These are phyloP conservation scores for Callimorpha dominula DNA, from an alignment of 2,888 invertebrate genomes.

Conservation along the genomic window DNA sequence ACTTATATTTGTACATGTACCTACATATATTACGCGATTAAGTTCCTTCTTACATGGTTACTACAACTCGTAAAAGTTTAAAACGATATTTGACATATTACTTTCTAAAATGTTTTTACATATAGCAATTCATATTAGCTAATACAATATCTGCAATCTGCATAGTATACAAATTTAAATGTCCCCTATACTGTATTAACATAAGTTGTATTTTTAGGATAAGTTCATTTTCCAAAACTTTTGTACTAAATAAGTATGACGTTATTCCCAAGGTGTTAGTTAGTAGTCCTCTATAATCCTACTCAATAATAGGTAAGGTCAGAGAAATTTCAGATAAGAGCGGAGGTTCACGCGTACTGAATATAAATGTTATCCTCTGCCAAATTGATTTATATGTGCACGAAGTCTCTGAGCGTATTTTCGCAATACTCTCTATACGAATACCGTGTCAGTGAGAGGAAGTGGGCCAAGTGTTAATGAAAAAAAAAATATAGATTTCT, in stretches of 20 bases:
- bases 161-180: too few relatives aligned
- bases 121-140: too few relatives aligned
- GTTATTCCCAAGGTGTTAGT: constrained; percentile 26
- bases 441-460: constrained; percentile 29
- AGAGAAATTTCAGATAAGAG: constrained; percentile 53
- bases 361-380: constrained; percentile 57
- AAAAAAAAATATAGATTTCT: background rate
- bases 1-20: too few relatives aligned
- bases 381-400: constrained; percentile 63
- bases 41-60: too few relatives aligned
- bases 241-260: background rate
- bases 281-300: constrained; percentile 34
- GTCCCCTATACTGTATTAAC: too few relatives aligned
- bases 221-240: too few relatives aligned
- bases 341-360: constrained; percentile 40
- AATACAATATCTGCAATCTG: too few relatives aligned
- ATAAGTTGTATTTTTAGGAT: too few relatives aligned
- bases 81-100: too few relatives aligned
- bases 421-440: constrained; percentile 46
- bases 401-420: constrained; percentile 44
- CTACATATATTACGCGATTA: too few relatives aligned
- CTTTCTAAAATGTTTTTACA: too few relatives aligned
- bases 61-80: too few relatives aligned
- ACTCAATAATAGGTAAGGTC: constrained; percentile 50
- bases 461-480: constrained; percentile 15